Percentiles rank a stretch among this genome's conserved stretches.
Conservation (phyloP, 2,113 vertebrate species). For the Hemibagrus wyckioides region DNA sequence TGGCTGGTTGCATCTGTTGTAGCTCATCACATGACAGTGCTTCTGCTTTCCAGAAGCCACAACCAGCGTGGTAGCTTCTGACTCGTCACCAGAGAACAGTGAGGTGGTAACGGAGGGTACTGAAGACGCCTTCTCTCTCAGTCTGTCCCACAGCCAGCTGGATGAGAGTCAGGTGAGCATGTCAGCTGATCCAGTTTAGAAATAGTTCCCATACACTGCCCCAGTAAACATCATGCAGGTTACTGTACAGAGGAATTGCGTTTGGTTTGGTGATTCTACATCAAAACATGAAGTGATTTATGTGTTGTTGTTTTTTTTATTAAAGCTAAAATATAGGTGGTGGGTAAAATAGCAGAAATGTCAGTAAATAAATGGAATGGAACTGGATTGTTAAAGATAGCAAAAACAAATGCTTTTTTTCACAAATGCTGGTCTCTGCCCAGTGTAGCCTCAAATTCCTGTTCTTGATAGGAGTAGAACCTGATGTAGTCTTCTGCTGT, state of each 20-base stretch:
- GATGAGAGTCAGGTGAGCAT: conserved; percentile 64
- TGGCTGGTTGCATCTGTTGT: conserved; percentile 24
- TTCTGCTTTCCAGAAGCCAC: conserved; percentile 43
- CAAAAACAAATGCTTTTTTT: neutral
- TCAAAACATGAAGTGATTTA: neutral
- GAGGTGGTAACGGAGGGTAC: conserved; percentile 72
- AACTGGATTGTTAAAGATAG: neutral
- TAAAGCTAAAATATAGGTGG: neutral
- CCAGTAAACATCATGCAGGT: neutral
- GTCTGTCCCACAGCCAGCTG: conserved; percentile 36
- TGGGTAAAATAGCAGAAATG: neutral
- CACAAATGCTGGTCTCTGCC: neutral
- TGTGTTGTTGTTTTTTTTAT: neutral
- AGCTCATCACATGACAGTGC: neutral
- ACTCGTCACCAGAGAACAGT: conserved; percentile 69
- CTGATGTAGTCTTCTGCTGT: neutral
- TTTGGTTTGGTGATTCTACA: conserved; percentile 44
- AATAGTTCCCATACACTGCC: conserved; percentile 51
- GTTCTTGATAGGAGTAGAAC: neutral
- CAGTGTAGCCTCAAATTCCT: neutral
- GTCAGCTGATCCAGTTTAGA: conserved; percentile 12
- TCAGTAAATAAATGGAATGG: neutral
- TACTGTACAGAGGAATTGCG: conserved; percentile 54
- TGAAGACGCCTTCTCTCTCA: conserved; percentile 55
- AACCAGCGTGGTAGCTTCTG: conserved; percentile 27